Base-by-base conservation (phyloP, 2,113 vertebrate genomes). In the Spea bombifrons region DNA sequence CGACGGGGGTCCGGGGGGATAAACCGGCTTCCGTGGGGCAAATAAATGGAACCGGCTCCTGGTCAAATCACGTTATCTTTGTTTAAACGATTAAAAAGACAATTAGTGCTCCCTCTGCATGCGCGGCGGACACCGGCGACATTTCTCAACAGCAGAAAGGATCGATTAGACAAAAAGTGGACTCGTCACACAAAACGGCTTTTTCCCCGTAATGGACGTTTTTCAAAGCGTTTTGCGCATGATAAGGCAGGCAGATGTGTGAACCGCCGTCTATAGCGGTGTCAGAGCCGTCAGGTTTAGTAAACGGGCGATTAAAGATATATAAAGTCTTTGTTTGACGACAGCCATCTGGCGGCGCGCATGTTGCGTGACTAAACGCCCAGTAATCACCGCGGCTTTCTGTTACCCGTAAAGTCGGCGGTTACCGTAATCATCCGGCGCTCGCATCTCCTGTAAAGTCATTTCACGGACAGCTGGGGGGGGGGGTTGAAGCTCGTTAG, bases 301-400 rank as follows among this genome's bases (percentile, higher is more conserved):
- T 71, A 78, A 78, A 78, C 71, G 76, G 55, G 64, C 76, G 71
- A 78, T 78, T 78, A 78, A 71, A 64, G 50, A 65, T 59, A 78
- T 59, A 78, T 52, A 78, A 71, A 61, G 59, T 46, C 76, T 78
- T 78, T 78, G 76, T 78, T 65, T 61, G 3, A 10, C 1, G 3
- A 17, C 5, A 46, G 17, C 57, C 76, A 78, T 64, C 76, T 71
- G 76, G 30, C 67, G 9, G 43, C 53, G 50, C 16, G 47, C 46
- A 47, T 45, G 68, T 59, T 49, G 57, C 13, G 48, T 43, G 16
- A 43, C 3, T 77, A 44, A 65, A 53, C 30, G 59, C 57, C 15
- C 48, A 4, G 68, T 72, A 71, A 78, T 71, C 76, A 65, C 76
- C 47, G 59, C 48, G 4, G 7, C 16, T 52, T 8, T 45, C 47